A percentile compares a stretch with the other conserved stretches of the same genome.
These are phyloP conservation scores for Trematomus bernacchii DNA, from an alignment of 2,797 vertebrate genomes.

Conservation along the genomic window DNA sequence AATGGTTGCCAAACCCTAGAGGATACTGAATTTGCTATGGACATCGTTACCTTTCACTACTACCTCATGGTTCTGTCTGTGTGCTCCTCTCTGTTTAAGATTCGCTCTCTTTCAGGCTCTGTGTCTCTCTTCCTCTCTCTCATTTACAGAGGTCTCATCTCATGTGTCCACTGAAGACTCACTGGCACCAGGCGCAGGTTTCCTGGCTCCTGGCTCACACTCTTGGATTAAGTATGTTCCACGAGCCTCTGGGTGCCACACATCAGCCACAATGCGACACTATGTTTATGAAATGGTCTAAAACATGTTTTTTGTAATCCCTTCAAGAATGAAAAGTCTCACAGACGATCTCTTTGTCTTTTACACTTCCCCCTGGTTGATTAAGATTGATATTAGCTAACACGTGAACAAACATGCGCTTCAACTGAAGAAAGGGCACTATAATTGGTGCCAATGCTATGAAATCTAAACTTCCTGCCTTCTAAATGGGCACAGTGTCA, in stretches of 20 bases:
- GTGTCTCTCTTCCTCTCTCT: slow-evolving; percentile 19
- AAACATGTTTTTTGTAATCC: neutral
- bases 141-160: slow-evolving; percentile 47
- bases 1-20: neutral
- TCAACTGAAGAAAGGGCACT: too few species aligned
- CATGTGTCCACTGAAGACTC: slow-evolving; percentile 60
- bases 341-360: neutral
- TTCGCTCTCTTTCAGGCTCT: neutral
- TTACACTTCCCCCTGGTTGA: neutral
- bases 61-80: too few species aligned
- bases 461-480: too few species aligned
- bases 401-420: neutral
- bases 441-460: too few species aligned
- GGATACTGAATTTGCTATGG: neutral
- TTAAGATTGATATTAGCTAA: neutral
- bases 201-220: slow-evolving; percentile 45
- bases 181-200: slow-evolving; percentile 64
- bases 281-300: neutral
- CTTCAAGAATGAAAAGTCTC: neutral
- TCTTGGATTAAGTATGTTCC: slow-evolving; percentile 38
- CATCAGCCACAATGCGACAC: too few species aligned
- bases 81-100: neutral
- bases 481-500: too few species aligned
- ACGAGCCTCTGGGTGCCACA: neutral
- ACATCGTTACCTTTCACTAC: neutral